Evolutionary conservation across 2,888 invertebrate species (phyloP).

Genomic region (Pseudolycoriella hygida): DNA sequence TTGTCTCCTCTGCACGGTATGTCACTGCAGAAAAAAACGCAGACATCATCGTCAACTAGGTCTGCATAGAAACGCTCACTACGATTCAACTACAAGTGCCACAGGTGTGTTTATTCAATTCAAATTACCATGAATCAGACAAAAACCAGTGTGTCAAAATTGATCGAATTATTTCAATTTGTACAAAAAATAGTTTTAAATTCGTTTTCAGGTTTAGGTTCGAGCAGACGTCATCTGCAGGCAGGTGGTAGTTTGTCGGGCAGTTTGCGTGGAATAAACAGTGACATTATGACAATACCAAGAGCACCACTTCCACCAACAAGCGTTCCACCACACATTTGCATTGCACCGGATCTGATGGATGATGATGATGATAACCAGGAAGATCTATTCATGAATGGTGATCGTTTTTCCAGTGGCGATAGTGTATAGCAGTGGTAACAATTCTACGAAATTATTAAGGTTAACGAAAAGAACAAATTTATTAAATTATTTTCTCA

Average conservation of each 20-base stretch:
- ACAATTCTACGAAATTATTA: background rate
- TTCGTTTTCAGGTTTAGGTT: constrained; percentile 23
- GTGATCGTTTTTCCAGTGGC: constrained; percentile 8
- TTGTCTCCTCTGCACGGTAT: constrained; percentile 33
- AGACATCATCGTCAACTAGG: constrained; percentile 27
- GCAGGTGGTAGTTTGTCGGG: constrained; percentile 29
- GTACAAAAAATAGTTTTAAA: constrained; percentile 2
- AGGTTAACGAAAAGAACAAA: too few species aligned
- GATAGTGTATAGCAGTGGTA: constrained; percentile 9
- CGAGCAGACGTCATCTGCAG: constrained; percentile 29
- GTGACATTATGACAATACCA: constrained; percentile 26
- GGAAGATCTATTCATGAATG: constrained; percentile 9
- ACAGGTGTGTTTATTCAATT: constrained; percentile 19
- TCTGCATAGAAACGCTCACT: constrained; percentile 29
- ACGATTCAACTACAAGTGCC: constrained; percentile 30
- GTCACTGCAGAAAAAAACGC: constrained; percentile 32
- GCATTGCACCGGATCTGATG: constrained; percentile 20
- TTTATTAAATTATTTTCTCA: too few species aligned
- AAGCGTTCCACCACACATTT: constrained; percentile 28
- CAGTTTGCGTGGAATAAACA: constrained; percentile 28
- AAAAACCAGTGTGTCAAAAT: background rate
- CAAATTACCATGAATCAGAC: background rate
- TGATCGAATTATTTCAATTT: background rate
- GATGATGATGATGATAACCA: constrained; percentile 17
- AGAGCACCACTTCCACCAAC: constrained; percentile 30